Evolutionary conservation across 2,888 invertebrate genomes (phyloP).

Genomic region (Holacanthella duospinosa): DNA sequence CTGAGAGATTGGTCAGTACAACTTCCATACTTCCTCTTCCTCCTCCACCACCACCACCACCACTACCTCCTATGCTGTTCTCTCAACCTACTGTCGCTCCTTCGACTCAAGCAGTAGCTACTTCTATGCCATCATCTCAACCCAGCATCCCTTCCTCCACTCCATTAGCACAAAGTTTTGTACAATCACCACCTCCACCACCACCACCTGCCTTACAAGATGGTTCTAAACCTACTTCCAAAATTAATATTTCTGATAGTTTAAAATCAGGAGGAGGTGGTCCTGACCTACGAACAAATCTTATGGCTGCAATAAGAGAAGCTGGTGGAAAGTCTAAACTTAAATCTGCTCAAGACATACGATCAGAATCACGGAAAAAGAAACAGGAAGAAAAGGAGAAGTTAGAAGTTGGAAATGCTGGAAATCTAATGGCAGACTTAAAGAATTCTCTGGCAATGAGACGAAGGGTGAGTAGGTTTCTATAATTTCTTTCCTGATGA

Average conservation of each 20-base stretch:
- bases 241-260: background rate
- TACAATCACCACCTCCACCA: constrained; percentile 30
- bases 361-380: constrained; percentile 33
- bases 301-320: constrained; percentile 38
- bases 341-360: constrained; percentile 30
- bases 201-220: constrained; percentile 18
- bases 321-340: constrained; percentile 33
- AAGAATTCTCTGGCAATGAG: constrained; percentile 36
- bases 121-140: background rate
- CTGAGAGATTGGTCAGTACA: background rate
- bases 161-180: too few relatives aligned
- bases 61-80: too few relatives aligned
- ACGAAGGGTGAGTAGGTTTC: constrained; percentile 31
- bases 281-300: constrained; percentile 24
- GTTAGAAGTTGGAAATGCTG: constrained; percentile 15
- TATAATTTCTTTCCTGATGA: too few relatives aligned
- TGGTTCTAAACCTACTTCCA: background rate
- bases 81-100: too few relatives aligned
- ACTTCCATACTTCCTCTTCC: too few relatives aligned
- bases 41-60: too few relatives aligned
- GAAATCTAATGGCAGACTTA: constrained; percentile 35
- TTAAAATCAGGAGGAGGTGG: background rate
- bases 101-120: background rate
- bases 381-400: constrained; percentile 33
- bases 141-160: background rate